These are phyloP conservation scores for Mus pahari DNA, from an alignment of 2,113 vertebrate species.

Conservation along the genomic window DNA sequence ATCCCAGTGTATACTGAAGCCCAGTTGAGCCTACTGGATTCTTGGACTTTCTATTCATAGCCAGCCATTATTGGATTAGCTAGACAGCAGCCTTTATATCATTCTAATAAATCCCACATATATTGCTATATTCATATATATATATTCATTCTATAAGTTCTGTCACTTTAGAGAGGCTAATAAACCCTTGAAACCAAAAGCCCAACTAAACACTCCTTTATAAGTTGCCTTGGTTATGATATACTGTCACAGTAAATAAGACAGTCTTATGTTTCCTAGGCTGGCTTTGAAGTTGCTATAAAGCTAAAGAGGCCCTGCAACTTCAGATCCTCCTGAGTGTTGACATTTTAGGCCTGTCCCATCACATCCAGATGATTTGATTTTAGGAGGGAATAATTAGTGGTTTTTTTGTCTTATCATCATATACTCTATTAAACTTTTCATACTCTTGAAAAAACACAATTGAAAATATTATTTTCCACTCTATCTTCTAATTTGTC, in stretches of 20 bases:
- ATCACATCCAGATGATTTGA: neutral
- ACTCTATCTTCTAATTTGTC: conserved; percentile 14
- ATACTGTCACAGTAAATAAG: neutral
- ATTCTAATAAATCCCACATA: neutral
- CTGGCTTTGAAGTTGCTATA: neutral
- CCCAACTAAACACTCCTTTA: neutral
- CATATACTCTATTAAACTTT: neutral
- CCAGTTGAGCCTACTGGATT: neutral
- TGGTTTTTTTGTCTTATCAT: neutral
- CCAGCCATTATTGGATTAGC: neutral
- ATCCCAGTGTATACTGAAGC: neutral
- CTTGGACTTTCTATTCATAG: neutral
- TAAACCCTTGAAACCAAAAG: neutral
- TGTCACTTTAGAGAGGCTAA: neutral
- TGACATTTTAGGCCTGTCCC: neutral
- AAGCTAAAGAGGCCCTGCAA: neutral
- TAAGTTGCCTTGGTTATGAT: neutral
- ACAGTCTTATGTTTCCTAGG: neutral
- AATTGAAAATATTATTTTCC: conserved; percentile 9
- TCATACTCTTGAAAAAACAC: neutral
- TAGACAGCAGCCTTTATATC: neutral
- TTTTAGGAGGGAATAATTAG: conserved; percentile 24
- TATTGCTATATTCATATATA: neutral
- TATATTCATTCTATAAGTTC: neutral
- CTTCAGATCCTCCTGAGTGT: neutral